Evolutionary conservation across 2,797 vertebrate species (phyloP), one percentile per base, ranked within the genome.

Genomic region (Eurystomus glaucurus): DNA sequence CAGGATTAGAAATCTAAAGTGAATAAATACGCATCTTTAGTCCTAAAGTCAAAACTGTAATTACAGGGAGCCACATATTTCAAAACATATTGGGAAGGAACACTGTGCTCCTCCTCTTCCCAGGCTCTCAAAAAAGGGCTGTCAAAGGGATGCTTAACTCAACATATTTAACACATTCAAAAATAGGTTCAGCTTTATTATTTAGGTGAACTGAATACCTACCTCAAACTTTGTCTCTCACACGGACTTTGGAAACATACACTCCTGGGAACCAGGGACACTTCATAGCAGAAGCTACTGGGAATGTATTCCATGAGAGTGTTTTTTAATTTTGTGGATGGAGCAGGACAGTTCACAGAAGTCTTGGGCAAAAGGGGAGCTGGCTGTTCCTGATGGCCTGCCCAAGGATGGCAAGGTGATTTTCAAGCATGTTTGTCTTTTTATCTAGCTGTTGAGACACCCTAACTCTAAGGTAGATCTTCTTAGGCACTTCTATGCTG

Each of bases 1-100:
- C 62, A 77, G 55, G 85, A 90, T 85, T 92, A 55, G 80, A 93
- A 95, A 91, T 45, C 55, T 92, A 50, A 93, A 95, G 88, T 46
- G 92, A 96, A 89, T 35, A 97, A 88, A 86, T 35, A 88, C 0
- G 0, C 33, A 85, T 76, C 72, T 82, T 92, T 72, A 70, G 55
- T 88, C 54, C 54, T 45, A 48, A 76, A 93, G 74, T 91, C 84
- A 89, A 82, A 97, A 80, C 62, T 92, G 31, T 70, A 86, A 87
- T 90, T 96, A 94, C 31, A 88, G 88, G 48, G 45, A 94, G 68
- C 55, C 37, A 57, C 35, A 26, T 66, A 79, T 51, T 90, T 85
- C 88, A 82, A 78, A 72, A 74, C 55, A 23, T 61, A 79, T 85
- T 6, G 37, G 62, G 62, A 94, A 95, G 69, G 94, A 96, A 55